Base-by-base conservation (phyloP, 2,888 invertebrate genomes). In the Gryllus longicercus region DNA sequence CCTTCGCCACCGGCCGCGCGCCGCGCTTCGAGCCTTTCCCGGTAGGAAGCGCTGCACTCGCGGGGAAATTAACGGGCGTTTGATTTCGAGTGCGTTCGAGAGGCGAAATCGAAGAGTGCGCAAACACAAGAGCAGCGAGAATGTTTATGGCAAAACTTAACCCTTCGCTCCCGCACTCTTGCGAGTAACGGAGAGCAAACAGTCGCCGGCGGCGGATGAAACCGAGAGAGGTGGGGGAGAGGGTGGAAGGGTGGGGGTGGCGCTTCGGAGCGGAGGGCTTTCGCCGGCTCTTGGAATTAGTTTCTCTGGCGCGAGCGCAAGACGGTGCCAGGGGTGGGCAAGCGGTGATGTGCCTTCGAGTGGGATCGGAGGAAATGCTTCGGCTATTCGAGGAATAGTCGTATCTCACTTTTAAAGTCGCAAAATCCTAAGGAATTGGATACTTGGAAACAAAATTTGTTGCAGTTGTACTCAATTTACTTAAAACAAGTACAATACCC, bases 161-260 rank as follows among this genome's bases (percentile, higher is more conserved):
- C 63, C 63, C 63, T 63, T 63, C 63, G 16, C n/a, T 63, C 63
- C 63, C 8, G n/a, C n/a, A 63, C 63, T 63, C 63, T 38, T 38
- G 63, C 63, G n/a, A 63, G n/a, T 63, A 63, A 63, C 63, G 63
- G 14, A 63, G n/a, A 63, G 63, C 63, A 63, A 63, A 63, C n/a
- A 63, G 16, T 63, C n/a, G 63, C n/a, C 14, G n/a, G 3, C 14
- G 14, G 63, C 63, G 63, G 63, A 38, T 38, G 38, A 38, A 63
- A 63, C 63, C 63, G n/a, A 3, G 63, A 63, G 63, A 63, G n/a
- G 14, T n/a, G 63, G 8, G n/a, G n/a, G 0, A 14, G 63, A 10
- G 38, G 8, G 8, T 4, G 38, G 38, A 38, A 1, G 38, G 38
- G 8, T 8, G 38, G 38, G 38, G 38, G 8, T 5, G 38, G 38